Conservation (phyloP, 2,797 vertebrate species). For the Onychomys torridus region DNA sequence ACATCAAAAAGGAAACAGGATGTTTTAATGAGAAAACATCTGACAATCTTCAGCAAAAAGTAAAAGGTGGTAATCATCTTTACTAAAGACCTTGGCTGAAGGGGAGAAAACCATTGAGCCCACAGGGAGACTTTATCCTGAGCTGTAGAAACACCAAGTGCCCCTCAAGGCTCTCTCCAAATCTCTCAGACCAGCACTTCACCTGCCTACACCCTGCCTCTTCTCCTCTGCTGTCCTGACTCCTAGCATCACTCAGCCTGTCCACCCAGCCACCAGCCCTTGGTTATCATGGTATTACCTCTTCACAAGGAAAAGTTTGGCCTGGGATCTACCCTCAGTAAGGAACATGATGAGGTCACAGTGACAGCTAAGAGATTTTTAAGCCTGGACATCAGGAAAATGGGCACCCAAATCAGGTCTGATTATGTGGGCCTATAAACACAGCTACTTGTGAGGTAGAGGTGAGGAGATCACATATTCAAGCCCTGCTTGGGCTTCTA, state of each 20-base stretch:
- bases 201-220: background rate
- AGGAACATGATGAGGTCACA: background rate
- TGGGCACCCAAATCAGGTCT: background rate
- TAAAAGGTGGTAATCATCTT: background rate
- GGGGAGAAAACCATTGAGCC: background rate
- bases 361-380: background rate
- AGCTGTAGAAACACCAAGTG: background rate
- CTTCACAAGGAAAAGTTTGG: background rate
- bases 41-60: background rate
- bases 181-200: background rate
- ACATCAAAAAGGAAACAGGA: conserved; percentile 20
- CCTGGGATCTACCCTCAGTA: background rate
- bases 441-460: background rate
- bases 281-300: background rate
- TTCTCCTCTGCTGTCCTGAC: background rate
- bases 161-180: background rate
- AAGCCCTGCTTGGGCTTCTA: background rate
- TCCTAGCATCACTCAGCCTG: background rate
- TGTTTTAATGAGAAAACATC: conserved; percentile 1
- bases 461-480: background rate
- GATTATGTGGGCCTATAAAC: background rate
- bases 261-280: background rate
- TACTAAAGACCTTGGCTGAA: background rate
- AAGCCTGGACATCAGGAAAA: background rate
- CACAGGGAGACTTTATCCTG: background rate